phyloP scores from a whole-genome alignment of 37 sponge, comb jelly and placozoan species.

The Petrosia ficiformis region DNA sequence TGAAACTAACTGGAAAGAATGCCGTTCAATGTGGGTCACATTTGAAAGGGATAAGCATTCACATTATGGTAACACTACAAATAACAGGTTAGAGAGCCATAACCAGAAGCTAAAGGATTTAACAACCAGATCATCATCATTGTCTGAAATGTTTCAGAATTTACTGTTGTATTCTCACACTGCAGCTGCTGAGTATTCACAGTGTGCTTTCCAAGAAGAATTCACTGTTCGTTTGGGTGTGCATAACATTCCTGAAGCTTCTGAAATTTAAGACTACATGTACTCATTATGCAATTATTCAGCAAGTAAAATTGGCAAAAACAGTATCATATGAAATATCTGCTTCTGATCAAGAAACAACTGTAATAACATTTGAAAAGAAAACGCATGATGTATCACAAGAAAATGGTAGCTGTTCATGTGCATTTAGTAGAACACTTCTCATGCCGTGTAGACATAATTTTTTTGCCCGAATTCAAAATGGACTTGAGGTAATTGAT shows the following conservation, averaged over 20 bases:
- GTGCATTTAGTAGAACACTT: background rate
- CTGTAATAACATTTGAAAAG: background rate
- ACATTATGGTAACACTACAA: conserved; percentile 28
- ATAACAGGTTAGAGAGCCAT: conserved; percentile 16
- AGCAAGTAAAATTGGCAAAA: background rate
- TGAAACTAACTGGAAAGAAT: conserved; percentile 13
- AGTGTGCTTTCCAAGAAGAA: conserved; percentile 1
- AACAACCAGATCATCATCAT: background rate
- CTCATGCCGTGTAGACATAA: background rate
- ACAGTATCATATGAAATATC: background rate
- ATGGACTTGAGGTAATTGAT: background rate
- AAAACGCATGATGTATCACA: no score
- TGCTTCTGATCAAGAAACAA: background rate
- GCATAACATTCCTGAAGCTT: background rate
- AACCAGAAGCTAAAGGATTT: conserved; percentile 23
- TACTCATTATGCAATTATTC: background rate
- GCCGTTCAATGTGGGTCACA: conserved; percentile 26
- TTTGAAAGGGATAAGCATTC: background rate
- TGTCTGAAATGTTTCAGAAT: conserved; percentile 13
- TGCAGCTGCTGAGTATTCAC: background rate
- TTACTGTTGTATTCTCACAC: background rate
- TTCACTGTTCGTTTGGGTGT: background rate
- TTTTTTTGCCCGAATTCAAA: background rate
- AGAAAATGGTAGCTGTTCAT: no score
- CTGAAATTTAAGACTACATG: background rate